Evolutionary conservation across 2,113 vertebrate genomes (phyloP), one percentile per base, ranked within the genome.

Genomic region (Xiphophorus hellerii): DNA sequence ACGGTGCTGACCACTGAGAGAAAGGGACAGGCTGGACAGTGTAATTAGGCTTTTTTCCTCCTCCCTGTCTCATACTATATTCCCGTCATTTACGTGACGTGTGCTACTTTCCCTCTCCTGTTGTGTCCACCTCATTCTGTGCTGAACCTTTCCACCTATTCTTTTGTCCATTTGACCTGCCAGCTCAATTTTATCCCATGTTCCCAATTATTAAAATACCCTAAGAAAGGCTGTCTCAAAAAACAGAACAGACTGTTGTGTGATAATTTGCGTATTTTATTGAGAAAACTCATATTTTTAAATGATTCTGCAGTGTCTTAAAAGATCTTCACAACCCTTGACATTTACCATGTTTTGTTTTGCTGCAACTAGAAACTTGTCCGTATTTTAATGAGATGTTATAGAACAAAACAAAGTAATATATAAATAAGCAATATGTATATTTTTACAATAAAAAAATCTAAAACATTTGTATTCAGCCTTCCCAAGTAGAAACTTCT

Each of bases 281-380:
- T 62, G 63, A 62, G 67, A 63, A 74, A 83, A 71, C 76, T 61
- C 68, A 78, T 84, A 85, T 77, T 78, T 85, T 76, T 84, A 11
- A 37, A 37, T 66, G 82, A 7, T 54, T 10, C 44, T 48, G 44
- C 44, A 48, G 51, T 58, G 51, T n/a, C 8, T 58, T 25, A 9
- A 58, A n/a, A 58, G 25, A 8, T 58, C 17, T n/a, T 58, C 51
- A 58, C 51, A 58, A 58, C 22, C 22, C 5, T n/a, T n/a, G 4
- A 58, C 7, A 20, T 58, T n/a, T 20, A 17, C 5, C 14, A 48
- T 20, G 15, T 48, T 48, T 48, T 20, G 5, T 48, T 17, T 20
- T 48, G 17, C 14, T 20, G 17, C 17, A 58, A 58, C 51, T 22
- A 58, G 10, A 58, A 58, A 54, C 22, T 20, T 54, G 17, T 25